Percentiles rank a stretch among this genome's conserved stretches.
Conservation (phyloP, 1,140 invertebrate genomes). For the Centruroides vittatus region DNA sequence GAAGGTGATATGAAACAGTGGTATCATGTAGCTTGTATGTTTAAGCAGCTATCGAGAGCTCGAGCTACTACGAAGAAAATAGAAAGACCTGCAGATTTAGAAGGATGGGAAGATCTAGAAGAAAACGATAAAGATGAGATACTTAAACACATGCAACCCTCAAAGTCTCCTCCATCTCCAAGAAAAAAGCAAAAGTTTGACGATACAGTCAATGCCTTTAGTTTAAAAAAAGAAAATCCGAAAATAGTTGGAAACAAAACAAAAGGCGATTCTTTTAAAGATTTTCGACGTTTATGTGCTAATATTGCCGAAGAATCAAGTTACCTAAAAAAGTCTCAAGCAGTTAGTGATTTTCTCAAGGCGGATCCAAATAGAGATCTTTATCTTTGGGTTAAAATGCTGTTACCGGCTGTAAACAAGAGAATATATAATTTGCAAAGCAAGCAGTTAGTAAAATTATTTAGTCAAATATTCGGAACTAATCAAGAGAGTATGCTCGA, state of each 20-base stretch:
- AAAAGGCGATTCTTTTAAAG: slow-evolving; percentile 55
- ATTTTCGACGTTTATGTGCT: slow-evolving; percentile 61
- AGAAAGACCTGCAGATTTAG: slow-evolving; percentile 58
- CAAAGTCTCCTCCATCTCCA: too few relatives aligned
- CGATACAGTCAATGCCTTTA: too few relatives aligned
- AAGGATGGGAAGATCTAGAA: slow-evolving; percentile 51
- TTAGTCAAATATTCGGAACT: slow-evolving; percentile 58
- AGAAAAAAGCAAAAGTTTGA: too few relatives aligned
- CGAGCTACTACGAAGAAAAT: slow-evolving; percentile 65
- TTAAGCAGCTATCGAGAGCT: slow-evolving; percentile 61
- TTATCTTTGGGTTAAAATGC: slow-evolving; percentile 61
- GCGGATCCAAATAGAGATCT: slow-evolving; percentile 56
- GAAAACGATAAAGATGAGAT: slow-evolving; percentile 52
- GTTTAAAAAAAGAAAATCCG: too few relatives aligned
- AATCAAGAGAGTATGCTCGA: slow-evolving; percentile 67
- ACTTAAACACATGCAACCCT: slow-evolving; percentile 28
- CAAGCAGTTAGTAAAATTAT: slow-evolving; percentile 79
- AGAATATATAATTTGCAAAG: slow-evolving; percentile 81
- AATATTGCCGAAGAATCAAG: slow-evolving; percentile 52
- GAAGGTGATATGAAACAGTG: slow-evolving; percentile 76
- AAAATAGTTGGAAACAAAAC: too few relatives aligned
- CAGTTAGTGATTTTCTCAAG: slow-evolving; percentile 51
- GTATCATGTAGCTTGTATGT: slow-evolving; percentile 64
- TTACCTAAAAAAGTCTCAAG: slow-evolving; percentile 65
- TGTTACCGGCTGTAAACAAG: slow-evolving; percentile 68